A percentile compares a stretch with the other conserved stretches of the same genome.
Evolutionary conservation across 2,888 invertebrate species (phyloP).

Genomic region (Melinaea marsaeus): DNA sequence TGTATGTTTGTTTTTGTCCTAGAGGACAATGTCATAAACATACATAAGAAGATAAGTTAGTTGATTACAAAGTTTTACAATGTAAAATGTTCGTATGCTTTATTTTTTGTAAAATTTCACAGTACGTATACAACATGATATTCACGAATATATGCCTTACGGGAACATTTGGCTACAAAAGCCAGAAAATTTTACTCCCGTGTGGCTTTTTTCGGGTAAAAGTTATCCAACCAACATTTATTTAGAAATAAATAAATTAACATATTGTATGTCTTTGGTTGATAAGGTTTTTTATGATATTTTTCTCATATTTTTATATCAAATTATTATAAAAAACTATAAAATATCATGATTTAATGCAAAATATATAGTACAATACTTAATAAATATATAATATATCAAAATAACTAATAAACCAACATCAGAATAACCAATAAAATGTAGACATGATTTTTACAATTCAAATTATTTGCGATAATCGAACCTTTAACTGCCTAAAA

Average conservation of each 20-base stretch:
- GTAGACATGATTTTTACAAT: too few species aligned
- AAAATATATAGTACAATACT: too few species aligned
- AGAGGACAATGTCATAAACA: too few species aligned
- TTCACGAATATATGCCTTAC: constrained; percentile 51
- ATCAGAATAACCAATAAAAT: too few species aligned
- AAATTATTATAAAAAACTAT: too few species aligned
- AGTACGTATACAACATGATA: constrained; percentile 41
- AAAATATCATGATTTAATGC: too few species aligned
- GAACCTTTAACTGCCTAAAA: too few species aligned
- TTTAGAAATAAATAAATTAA: constrained; percentile 35
- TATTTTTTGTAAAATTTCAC: constrained; percentile 50
- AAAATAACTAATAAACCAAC: too few species aligned
- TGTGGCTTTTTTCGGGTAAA: constrained; percentile 49
- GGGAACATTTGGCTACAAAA: constrained; percentile 54
- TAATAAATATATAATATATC: too few species aligned
- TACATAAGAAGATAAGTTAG: constrained; percentile 6
- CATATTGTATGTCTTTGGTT: constrained; percentile 12
- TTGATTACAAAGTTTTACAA: constrained; percentile 14
- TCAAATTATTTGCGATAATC: too few species aligned
- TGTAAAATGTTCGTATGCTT: constrained; percentile 36
- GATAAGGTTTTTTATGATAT: constrained; percentile 3
- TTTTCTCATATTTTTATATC: neutral
- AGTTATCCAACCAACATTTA: constrained; percentile 42
- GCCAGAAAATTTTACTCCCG: constrained; percentile 55
- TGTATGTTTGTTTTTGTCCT: too few species aligned